These are phyloP conservation scores for Drosophila pectinifera DNA, from an alignment of 1,140 invertebrate genomes.

Conservation along the genomic window DNA sequence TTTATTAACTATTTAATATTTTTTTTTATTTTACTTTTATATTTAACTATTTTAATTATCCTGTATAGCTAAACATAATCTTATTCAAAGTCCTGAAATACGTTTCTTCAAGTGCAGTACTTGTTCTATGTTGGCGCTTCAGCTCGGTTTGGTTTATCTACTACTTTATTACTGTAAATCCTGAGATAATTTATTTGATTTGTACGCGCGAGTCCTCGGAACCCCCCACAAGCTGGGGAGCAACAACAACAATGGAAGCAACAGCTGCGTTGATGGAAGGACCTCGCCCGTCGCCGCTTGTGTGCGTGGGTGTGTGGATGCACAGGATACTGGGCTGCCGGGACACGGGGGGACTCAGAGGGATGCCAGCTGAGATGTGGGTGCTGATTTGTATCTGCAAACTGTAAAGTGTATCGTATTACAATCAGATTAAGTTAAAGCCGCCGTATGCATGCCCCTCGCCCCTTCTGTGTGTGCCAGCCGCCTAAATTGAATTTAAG, in stretches of 20 bases:
- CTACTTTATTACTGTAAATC: constrained; percentile 83
- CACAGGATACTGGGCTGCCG: constrained; percentile 16
- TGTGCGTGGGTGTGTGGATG: constrained; percentile 14
- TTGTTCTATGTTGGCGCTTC: constrained; percentile 31
- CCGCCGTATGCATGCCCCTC: constrained; percentile 51
- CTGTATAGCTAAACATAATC: no score
- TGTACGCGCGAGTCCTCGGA: constrained; percentile 73
- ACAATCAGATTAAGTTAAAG: constrained; percentile 82
- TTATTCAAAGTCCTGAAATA: neutral
- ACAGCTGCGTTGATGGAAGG: constrained; percentile 62
- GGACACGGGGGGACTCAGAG: constrained; percentile 9
- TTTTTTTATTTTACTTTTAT: no score
- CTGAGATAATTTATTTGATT: constrained; percentile 83
- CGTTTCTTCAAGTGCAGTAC: constrained; percentile 20
- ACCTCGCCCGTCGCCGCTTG: constrained; percentile 15
- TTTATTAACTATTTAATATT: no score
- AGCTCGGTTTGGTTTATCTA: constrained; percentile 73
- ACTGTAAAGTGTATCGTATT: constrained; percentile 82
- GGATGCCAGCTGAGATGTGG: constrained; percentile 54
- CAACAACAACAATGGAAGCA: constrained; percentile 68
- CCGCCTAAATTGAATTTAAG: constrained; percentile 76
- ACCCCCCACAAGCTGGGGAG: constrained; percentile 17
- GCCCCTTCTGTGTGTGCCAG: neutral
- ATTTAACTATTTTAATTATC: no score
- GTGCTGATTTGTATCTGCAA: constrained; percentile 81